These are phyloP conservation scores for Atta texana DNA, from an alignment of 1,140 invertebrate genomes.

Conservation along the genomic window DNA sequence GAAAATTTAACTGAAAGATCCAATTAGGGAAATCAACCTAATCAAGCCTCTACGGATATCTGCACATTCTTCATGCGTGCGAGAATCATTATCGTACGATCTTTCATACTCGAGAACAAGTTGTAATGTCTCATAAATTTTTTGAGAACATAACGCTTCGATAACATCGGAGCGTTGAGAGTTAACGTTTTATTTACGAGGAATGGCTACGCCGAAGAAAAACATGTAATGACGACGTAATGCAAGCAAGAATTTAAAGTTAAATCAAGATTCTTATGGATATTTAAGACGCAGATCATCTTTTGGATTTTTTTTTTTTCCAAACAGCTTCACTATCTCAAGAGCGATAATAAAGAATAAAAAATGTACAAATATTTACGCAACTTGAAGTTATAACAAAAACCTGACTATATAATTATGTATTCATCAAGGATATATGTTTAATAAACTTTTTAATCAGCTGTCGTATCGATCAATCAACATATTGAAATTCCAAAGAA, in stretches of 20 bases:
- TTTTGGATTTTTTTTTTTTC: background rate
- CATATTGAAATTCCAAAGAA: background rate
- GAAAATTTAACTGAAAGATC: conserved; percentile 57
- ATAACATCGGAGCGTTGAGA: conserved; percentile 8
- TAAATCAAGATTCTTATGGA: background rate
- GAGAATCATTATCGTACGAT: conserved; percentile 39
- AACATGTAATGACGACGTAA: conserved; percentile 6
- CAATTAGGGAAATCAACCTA: conserved; percentile 55
- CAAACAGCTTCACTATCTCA: conserved; percentile 2
- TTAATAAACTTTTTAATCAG: conserved; percentile 22
- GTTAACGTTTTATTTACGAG: conserved; percentile 31
- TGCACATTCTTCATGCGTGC: background rate
- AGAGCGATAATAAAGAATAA: background rate
- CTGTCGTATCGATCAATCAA: conserved; percentile 41
- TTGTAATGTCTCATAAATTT: conserved; percentile 49
- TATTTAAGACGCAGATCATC: background rate
- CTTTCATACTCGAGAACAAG: conserved; percentile 31
- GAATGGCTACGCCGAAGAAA: background rate
- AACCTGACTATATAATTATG: background rate
- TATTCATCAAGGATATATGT: conserved; percentile 22
- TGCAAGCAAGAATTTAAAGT: background rate
- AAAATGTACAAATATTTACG: background rate
- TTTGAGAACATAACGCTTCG: conserved; percentile 1
- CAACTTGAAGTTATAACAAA: background rate
- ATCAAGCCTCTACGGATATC: conserved; percentile 8